Conservation (phyloP, 2,888 invertebrate genomes). For the Graphium colonna region DNA sequence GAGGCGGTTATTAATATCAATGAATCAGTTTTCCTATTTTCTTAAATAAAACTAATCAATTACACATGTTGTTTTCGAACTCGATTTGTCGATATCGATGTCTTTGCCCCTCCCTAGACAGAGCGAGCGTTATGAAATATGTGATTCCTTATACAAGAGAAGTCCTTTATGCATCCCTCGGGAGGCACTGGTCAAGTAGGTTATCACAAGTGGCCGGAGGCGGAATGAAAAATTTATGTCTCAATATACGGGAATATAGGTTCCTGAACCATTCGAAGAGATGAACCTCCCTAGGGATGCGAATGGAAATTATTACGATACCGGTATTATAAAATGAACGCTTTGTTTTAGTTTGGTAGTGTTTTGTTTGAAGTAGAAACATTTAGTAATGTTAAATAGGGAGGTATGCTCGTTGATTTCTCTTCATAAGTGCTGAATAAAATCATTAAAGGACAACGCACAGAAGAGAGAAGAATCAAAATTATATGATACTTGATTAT, state of each 20-base stretch:
- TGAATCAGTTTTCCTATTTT: no score
- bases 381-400: no score
- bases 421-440: no score
- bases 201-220: slow-evolving; percentile 74
- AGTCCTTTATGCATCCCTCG: slow-evolving; percentile 77
- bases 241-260: slow-evolving; percentile 64
- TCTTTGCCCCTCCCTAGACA: slow-evolving; percentile 38
- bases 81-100: slow-evolving; percentile 28
- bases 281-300: slow-evolving; percentile 48
- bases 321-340: not conserved
- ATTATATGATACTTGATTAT: no score
- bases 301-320: not conserved
- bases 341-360: not conserved
- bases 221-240: slow-evolving; percentile 79
- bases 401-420: no score
- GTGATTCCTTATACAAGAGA: slow-evolving; percentile 77
- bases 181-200: slow-evolving; percentile 74
- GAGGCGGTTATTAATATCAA: no score
- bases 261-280: slow-evolving; percentile 52
- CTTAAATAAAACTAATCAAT: no score
- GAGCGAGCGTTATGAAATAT: slow-evolving; percentile 70
- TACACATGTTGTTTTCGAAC: no score
- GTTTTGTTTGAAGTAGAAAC: no score
- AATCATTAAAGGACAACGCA: no score
- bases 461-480: no score